Conservation (phyloP, 2,113 vertebrate genomes). For the Chrysemys picta region DNA sequence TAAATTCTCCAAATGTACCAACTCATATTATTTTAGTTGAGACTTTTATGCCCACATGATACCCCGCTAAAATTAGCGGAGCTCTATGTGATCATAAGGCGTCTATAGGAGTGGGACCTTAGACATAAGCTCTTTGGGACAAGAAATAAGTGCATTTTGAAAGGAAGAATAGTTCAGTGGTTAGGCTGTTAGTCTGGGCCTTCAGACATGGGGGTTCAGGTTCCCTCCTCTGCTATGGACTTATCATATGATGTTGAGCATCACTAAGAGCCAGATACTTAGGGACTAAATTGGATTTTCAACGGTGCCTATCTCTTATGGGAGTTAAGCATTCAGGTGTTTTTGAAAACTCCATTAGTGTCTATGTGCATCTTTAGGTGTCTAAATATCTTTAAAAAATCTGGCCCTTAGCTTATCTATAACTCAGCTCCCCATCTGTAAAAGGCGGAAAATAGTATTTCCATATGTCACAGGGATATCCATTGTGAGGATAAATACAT, state of each 20-base stretch:
- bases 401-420: not conserved
- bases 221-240: not conserved
- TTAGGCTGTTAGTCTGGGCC: not conserved
- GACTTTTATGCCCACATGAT: rapidly evolving
- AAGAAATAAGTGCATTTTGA: not conserved
- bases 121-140: not conserved
- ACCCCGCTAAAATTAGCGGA: not conserved
- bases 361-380: not conserved
- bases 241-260: not conserved
- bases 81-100: not conserved
- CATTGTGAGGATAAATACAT: not conserved
- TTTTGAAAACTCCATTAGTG: not conserved
- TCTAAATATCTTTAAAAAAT: not conserved
- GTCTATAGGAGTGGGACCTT: not conserved
- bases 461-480: not conserved
- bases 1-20: not conserved
- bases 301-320: not conserved
- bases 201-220: not conserved
- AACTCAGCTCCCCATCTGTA: not conserved
- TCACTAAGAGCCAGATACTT: not conserved
- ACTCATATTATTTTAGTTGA: not conserved
- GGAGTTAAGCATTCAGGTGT: not conserved
- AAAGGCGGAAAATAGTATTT: not conserved
- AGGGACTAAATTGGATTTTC: not conserved
- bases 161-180: not conserved